Conservation (phyloP, 2,888 invertebrate genomes). For the Imbricaverruca yamaguchii region DNA sequence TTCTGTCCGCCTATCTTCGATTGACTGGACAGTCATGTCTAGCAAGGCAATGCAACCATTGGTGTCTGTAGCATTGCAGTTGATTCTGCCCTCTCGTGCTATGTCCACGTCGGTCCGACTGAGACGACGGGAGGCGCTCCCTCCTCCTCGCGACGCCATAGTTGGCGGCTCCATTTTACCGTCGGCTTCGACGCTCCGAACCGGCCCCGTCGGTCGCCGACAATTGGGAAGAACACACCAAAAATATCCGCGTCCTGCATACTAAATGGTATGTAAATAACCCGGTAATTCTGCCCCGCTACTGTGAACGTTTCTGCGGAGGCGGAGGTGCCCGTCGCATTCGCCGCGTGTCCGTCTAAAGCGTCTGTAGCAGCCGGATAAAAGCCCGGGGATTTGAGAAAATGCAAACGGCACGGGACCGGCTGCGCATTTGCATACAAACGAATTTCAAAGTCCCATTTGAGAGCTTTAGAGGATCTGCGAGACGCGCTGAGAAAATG, state of each 20-base stretch:
- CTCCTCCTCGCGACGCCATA: neutral
- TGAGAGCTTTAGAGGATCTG: conserved; percentile 16
- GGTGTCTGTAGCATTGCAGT: too few species aligned
- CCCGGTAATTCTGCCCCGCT: conserved; percentile 9
- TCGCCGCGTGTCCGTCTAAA: neutral
- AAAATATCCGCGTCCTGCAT: neutral
- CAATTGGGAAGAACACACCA: neutral
- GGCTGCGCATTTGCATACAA: neutral
- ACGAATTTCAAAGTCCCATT: conserved; percentile 22
- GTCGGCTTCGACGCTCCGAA: neutral
- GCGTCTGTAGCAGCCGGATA: neutral
- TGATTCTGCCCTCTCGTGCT: too few species aligned
- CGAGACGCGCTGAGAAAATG: conserved; percentile 10
- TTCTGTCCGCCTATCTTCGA: too few species aligned
- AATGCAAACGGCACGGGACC: conserved; percentile 10
- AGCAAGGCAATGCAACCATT: too few species aligned
- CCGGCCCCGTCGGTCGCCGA: neutral
- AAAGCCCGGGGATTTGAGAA: conserved; percentile 17
- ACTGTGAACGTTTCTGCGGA: neutral
- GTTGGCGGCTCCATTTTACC: neutral
- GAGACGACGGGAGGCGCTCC: too few species aligned
- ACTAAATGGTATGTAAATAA: conserved; percentile 16
- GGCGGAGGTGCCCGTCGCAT: neutral
- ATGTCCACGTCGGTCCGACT: too few species aligned
- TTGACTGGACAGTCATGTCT: too few species aligned